Conservation (phyloP, 2,113 vertebrate genomes). For the Anarhynchus alexandrinus region DNA sequence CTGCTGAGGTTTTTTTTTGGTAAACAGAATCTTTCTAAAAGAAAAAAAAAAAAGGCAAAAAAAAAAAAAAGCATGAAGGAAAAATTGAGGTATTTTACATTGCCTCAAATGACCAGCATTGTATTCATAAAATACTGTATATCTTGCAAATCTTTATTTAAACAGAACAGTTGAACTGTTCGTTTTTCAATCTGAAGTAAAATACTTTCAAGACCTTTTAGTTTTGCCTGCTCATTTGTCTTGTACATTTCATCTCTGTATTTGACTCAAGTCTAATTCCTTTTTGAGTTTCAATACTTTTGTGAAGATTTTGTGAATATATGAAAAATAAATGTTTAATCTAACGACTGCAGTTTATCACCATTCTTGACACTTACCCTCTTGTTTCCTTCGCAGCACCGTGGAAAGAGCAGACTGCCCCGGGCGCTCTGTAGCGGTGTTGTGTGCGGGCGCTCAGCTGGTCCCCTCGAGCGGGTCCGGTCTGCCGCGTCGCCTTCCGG, state of each 20-base stretch:
- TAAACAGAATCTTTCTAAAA: conserved; percentile 84
- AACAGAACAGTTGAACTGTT: conserved; percentile 79
- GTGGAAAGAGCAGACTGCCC: background rate
- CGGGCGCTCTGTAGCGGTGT: background rate
- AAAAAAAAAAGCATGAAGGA: conserved; percentile 76
- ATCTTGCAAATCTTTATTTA: conserved; percentile 77
- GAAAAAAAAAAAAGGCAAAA: background rate
- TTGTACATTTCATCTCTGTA: conserved; percentile 77
- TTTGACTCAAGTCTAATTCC: conserved; percentile 68
- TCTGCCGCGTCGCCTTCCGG: background rate
- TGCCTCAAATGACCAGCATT: conserved; percentile 81
- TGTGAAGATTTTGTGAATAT: conserved; percentile 68
- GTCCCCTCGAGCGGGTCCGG: too few species aligned
- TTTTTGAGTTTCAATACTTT: conserved; percentile 71
- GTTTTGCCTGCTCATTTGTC: conserved; percentile 81
- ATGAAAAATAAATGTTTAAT: conserved; percentile 69
- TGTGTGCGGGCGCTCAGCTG: background rate
- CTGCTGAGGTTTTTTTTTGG: conserved; percentile 81
- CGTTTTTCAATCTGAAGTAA: conserved; percentile 81
- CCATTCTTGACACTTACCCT: conserved; percentile 26
- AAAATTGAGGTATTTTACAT: conserved; percentile 73
- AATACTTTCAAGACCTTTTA: conserved; percentile 79
- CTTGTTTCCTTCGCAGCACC: background rate
- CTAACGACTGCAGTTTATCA: conserved; percentile 55
- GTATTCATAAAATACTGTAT: conserved; percentile 82